Conservation (phyloP, 2,797 vertebrate genomes). For the Arrhamphus sclerolepis region DNA sequence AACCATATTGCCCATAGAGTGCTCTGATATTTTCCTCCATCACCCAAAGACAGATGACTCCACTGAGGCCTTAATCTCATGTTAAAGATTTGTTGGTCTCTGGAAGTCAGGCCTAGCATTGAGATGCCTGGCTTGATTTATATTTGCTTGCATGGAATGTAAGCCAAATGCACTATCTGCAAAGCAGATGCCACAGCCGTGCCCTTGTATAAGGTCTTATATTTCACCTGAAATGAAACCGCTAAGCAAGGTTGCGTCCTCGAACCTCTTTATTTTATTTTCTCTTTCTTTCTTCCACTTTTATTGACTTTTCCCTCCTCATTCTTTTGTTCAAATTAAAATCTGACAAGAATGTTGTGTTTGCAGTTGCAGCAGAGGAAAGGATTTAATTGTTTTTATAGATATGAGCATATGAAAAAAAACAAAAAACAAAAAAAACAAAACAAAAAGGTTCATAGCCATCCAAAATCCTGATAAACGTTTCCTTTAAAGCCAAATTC, state of each 20-base stretch:
- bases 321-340: conserved; percentile 25
- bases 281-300: conserved; percentile 2
- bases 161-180: conserved; percentile 78
- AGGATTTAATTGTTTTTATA: conserved; percentile 31
- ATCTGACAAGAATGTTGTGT: conserved; percentile 49
- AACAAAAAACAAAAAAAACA: conserved; percentile 5
- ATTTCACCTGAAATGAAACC: conserved; percentile 71
- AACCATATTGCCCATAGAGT: conserved; percentile 60
- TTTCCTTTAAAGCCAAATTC: conserved; percentile 93
- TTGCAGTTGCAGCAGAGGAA: conserved; percentile 52
- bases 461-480: conserved; percentile 73
- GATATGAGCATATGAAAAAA: conserved; percentile 35
- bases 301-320: conserved; percentile 41
- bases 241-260: conserved; percentile 64
- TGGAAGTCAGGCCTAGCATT: conserved; percentile 74
- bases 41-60: conserved; percentile 70
- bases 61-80: conserved; percentile 77
- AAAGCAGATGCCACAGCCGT: conserved; percentile 74
- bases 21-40: conserved; percentile 67
- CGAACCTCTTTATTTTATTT: conserved; percentile 19
- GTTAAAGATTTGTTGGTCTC: conserved; percentile 78
- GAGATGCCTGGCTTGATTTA: conserved; percentile 80
- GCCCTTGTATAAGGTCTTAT: conserved; percentile 66
- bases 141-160: conserved; percentile 67
- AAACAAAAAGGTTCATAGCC: conserved; percentile 26